Evolutionary conservation across 2,888 invertebrate species (phyloP).

Genomic region (Brassicogethes aeneus): DNA sequence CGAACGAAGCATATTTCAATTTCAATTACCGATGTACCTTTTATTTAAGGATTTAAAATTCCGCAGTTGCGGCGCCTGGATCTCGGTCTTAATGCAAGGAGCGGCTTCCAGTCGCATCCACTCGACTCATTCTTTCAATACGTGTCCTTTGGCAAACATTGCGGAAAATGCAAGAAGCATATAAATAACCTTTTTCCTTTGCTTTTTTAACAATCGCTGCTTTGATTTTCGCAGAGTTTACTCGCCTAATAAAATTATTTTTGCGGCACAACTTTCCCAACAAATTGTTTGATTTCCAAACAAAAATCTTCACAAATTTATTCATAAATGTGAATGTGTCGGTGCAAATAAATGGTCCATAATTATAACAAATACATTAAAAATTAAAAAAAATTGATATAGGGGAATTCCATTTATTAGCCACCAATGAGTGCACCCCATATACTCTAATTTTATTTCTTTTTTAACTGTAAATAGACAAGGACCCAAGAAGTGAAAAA

Average conservation of each 20-base stretch:
- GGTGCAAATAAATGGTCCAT: too few relatives aligned
- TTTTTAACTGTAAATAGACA: too few relatives aligned
- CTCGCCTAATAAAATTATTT: slow-evolving; percentile 18
- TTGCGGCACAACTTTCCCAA: slow-evolving; percentile 10
- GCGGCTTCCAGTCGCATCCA: background rate
- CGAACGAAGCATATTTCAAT: slow-evolving; percentile 1
- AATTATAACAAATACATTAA: too few relatives aligned
- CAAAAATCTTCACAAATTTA: background rate
- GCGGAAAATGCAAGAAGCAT: slow-evolving; percentile 20
- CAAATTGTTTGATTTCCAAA: slow-evolving; percentile 8
- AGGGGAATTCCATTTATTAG: too few relatives aligned
- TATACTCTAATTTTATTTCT: too few relatives aligned
- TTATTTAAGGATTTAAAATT: slow-evolving; percentile 5
- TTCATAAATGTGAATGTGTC: too few relatives aligned
- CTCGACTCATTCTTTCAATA: slow-evolving; percentile 8
- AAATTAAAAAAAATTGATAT: too few relatives aligned
- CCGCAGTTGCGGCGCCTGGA: slow-evolving; percentile 6
- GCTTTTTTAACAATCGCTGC: slow-evolving; percentile 17
- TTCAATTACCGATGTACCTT: slow-evolving; percentile 1
- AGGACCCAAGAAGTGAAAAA: too few relatives aligned
- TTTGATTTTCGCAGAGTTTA: slow-evolving; percentile 15
- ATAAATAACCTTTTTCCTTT: slow-evolving; percentile 19
- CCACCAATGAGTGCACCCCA: too few relatives aligned
- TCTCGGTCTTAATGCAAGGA: slow-evolving; percentile 1
- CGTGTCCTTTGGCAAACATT: slow-evolving; percentile 17